phyloP scores from a whole-genome alignment of 2,797 vertebrate species.

The Sebastes cheni region DNA sequence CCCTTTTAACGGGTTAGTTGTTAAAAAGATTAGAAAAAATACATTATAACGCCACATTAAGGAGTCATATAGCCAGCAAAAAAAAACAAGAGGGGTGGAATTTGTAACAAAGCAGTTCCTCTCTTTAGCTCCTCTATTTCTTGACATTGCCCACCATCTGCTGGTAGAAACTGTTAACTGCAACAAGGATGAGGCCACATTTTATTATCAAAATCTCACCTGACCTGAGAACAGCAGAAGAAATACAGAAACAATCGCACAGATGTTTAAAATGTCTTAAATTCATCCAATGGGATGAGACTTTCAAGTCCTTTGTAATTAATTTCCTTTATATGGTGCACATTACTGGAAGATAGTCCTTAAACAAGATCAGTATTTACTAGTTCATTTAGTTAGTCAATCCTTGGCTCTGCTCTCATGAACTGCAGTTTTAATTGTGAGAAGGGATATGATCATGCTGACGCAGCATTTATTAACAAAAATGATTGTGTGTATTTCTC shows the following conservation, averaged over 20 bases:
- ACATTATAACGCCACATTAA: not conserved
- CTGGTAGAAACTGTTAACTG: slow-evolving; percentile 63
- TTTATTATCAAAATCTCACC: not conserved
- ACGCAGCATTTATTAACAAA: not conserved
- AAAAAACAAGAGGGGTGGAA: not conserved
- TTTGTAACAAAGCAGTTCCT: not conserved
- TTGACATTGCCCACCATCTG: slow-evolving; percentile 76
- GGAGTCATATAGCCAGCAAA: not conserved
- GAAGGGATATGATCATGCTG: not conserved
- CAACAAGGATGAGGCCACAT: not conserved
- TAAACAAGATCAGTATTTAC: not conserved
- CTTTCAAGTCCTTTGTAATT: not conserved
- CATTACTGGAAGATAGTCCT: not conserved
- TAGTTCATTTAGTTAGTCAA: not conserved
- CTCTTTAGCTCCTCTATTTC: slow-evolving; percentile 19
- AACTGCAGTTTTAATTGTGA: not conserved
- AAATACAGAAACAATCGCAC: not conserved
- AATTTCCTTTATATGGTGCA: not conserved
- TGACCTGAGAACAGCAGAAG: not conserved
- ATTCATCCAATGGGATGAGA: not conserved
- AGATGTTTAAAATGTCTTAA: not conserved
- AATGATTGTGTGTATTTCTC: not conserved
- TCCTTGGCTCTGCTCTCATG: not conserved
- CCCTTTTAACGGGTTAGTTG: not conserved
- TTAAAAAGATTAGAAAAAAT: not conserved